A percentile compares a stretch with the other conserved stretches of the same genome.
Evolutionary conservation across 2,888 invertebrate species (phyloP).

Genomic region (Craniophora ligustri): DNA sequence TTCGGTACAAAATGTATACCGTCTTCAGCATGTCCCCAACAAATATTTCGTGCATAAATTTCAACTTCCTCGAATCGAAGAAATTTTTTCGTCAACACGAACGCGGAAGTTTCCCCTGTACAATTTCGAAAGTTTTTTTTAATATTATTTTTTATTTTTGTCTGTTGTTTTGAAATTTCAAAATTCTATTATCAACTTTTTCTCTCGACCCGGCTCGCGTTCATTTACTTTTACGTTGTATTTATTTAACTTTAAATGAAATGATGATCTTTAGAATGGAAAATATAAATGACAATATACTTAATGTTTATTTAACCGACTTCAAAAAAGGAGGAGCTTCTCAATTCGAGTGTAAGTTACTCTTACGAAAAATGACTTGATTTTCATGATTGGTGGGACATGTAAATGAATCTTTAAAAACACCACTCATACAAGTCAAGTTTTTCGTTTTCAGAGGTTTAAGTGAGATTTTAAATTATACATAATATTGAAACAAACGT

Average conservation of each 20-base stretch:
- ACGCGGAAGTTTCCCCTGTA: constrained; percentile 22
- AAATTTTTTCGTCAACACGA: constrained; percentile 26
- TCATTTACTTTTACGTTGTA: background rate
- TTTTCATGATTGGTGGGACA: no score
- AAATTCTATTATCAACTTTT: constrained; percentile 46
- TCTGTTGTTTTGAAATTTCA: constrained; percentile 23
- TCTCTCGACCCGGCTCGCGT: constrained; percentile 9
- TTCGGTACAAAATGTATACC: background rate
- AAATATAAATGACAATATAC: background rate
- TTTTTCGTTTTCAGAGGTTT: no score
- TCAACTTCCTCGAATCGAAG: constrained; percentile 17
- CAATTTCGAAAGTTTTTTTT: constrained; percentile 30
- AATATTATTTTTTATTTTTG: no score
- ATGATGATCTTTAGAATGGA: constrained; percentile 2
- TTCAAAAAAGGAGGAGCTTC: no score
- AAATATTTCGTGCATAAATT: background rate
- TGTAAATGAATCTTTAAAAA: no score
- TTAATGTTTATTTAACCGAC: background rate
- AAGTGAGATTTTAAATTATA: no score
- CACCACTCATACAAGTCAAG: no score
- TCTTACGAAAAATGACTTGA: no score
- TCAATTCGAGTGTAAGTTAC: no score
- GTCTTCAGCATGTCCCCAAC: constrained; percentile 16
- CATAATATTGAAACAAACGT: no score
- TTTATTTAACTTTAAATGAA: constrained; percentile 26